phyloP scores from a whole-genome alignment of 1,140 invertebrate genomes.

The Cyphomyrmex costatus region DNA sequence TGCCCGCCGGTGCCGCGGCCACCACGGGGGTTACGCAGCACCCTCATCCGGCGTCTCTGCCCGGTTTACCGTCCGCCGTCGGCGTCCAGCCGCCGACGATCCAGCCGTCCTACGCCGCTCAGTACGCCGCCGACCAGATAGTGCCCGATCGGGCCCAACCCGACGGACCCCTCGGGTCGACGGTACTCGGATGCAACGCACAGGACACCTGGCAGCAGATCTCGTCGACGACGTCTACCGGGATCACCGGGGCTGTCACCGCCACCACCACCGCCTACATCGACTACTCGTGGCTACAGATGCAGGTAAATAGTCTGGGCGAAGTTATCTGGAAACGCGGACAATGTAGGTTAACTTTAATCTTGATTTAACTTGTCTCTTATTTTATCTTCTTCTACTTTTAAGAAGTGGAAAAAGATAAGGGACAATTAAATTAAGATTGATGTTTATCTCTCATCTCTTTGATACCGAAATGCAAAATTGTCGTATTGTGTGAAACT shows the following conservation, averaged over 20 bases:
- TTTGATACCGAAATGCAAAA: neutral
- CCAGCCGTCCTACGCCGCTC: slow-evolving; percentile 76
- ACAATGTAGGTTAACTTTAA: too few species aligned
- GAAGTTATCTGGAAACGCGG: too few species aligned
- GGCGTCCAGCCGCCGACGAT: slow-evolving; percentile 78
- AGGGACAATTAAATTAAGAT: too few species aligned
- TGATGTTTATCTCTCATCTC: neutral
- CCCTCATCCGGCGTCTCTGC: slow-evolving; percentile 78
- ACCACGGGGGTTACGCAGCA: slow-evolving; percentile 79
- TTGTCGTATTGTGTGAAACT: neutral
- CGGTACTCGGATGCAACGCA: slow-evolving; percentile 78
- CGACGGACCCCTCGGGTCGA: slow-evolving; percentile 79
- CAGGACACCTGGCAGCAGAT: slow-evolving; percentile 83
- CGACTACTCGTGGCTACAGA: slow-evolving; percentile 86
- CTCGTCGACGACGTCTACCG: slow-evolving; percentile 75
- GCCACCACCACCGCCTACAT: slow-evolving; percentile 83
- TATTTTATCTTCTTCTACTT: too few species aligned
- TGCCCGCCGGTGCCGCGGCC: slow-evolving; percentile 82
- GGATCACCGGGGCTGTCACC: slow-evolving; percentile 74
- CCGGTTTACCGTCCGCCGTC: slow-evolving; percentile 63
- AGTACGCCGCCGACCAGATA: slow-evolving; percentile 85
- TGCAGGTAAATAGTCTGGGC: slow-evolving; percentile 83
- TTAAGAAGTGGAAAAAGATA: too few species aligned
- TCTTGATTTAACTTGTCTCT: too few species aligned
- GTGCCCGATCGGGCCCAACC: slow-evolving; percentile 84